Base-by-base conservation (phyloP, 2,888 invertebrate genomes). In the Dusona sp. region DNA sequence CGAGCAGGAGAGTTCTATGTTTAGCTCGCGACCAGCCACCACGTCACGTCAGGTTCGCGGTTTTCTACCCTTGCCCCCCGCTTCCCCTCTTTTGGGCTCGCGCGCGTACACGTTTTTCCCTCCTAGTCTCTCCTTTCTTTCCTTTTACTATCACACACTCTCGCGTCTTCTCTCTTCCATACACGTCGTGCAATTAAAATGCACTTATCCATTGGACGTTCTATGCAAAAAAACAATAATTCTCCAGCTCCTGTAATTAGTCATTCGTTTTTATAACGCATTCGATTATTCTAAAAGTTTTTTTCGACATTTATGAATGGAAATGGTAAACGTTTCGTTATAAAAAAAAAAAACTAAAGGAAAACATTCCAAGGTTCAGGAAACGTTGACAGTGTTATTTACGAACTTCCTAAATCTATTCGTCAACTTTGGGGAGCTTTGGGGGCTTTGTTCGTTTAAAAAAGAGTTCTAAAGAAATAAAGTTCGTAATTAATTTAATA, bases 11-110 rank as follows among this genome's bases (percentile, higher is more conserved):
- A 79, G 79, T 89, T 92, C 92, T 93, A 93, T 92, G 92, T 93
- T 92, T 93, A 93, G 92, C 91, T 89, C 85, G 86, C 84, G 88
- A 70, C 54, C 79, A 79, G 75, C 86, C 38, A 83, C 90, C 87
- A 91, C 92, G 93, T 93, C 92, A 93, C 91, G 91, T 93, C 93
- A 93, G 93, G 92, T 91, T 89, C 89, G 83, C 89, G 87, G 87
- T 87, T 88, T 91, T 89, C 79, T 90, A 88, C 89, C 84, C 86
- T 84, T 74, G 16, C 33, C 22, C 67, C 48, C 25, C 72, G n/a
- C 1, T 25, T 1, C 83, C 19, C 38, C 33, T 48, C 51, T 45
- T 25, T 70, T 19, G 13, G 38, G 25, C 77, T 73, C 77, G 4
- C 51, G 48, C 45, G 16, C 79, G 42, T 19, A 61, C 19, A 57